These are phyloP conservation scores for Silurus meridionalis DNA, from an alignment of 2,113 vertebrate genomes.

Conservation along the genomic window DNA sequence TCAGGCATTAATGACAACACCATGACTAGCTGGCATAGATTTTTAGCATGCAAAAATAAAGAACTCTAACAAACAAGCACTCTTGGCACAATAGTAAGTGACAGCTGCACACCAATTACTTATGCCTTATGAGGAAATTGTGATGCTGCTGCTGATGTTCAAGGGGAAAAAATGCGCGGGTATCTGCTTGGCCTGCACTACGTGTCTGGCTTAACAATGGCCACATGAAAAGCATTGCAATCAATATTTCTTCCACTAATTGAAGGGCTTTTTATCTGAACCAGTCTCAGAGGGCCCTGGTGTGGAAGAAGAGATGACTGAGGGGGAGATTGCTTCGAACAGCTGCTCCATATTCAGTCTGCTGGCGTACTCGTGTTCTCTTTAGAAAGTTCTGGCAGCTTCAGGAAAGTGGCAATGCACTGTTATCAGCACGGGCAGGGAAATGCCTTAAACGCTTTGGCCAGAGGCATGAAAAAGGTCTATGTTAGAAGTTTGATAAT, in stretches of 20 bases:
- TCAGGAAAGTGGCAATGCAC: slow-evolving; percentile 42
- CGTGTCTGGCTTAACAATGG: slow-evolving; percentile 67
- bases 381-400: slow-evolving; percentile 61
- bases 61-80: slow-evolving; percentile 7
- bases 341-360: slow-evolving; percentile 60
- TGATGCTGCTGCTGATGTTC: slow-evolving; percentile 62
- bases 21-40: neutral
- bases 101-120: slow-evolving; percentile 60
- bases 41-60: neutral
- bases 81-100: slow-evolving; percentile 9
- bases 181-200: slow-evolving; percentile 65
- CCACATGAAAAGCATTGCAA: slow-evolving; percentile 74
- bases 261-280: slow-evolving; percentile 77
- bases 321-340: slow-evolving; percentile 49
- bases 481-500: slow-evolving; percentile 45
- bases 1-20: neutral
- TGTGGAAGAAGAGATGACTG: slow-evolving; percentile 60
- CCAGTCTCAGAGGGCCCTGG: slow-evolving; percentile 61
- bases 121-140: slow-evolving; percentile 68
- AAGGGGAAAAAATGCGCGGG: slow-evolving; percentile 49
- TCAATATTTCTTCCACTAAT: slow-evolving; percentile 78
- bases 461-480: slow-evolving; percentile 46
- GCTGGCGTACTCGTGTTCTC: slow-evolving; percentile 54
- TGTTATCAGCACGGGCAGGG: slow-evolving; percentile 63
- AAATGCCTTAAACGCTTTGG: slow-evolving; percentile 52